Evolutionary conservation across 2,113 vertebrate species (phyloP).

Genomic region (Chlamydotis undulata): DNA sequence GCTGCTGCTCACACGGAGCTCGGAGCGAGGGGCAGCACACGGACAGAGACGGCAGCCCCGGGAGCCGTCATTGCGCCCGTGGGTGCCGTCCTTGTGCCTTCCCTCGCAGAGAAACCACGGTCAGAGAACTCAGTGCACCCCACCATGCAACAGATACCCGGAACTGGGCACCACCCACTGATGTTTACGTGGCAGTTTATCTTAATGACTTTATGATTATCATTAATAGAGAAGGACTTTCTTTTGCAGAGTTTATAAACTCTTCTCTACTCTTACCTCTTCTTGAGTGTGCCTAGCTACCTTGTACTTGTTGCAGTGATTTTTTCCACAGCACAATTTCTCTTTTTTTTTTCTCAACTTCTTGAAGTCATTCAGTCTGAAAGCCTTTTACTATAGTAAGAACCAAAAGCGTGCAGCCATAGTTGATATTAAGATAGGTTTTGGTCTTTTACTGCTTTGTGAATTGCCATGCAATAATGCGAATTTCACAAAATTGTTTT

Average conservation of each 20-base stretch:
- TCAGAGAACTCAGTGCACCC: not conserved
- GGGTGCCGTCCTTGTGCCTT: too few species aligned
- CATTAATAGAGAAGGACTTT: not conserved
- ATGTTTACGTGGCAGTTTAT: not conserved
- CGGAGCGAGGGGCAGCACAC: not conserved
- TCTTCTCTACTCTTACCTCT: not conserved
- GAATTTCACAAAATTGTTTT: not conserved
- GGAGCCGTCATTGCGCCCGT: too few species aligned
- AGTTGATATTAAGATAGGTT: not conserved
- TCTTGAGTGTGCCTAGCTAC: too few species aligned
- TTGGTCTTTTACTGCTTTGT: not conserved
- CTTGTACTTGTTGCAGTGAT: not conserved
- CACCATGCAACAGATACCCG: rapidly evolving
- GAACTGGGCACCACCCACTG: rapidly evolving
- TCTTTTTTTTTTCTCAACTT: not conserved
- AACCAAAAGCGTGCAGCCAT: not conserved
- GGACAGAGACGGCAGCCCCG: rapidly evolving
- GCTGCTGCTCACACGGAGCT: constrained; percentile 64
- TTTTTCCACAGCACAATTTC: not conserved
- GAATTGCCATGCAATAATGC: not conserved
- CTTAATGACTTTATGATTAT: not conserved
- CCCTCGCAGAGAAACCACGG: not conserved
- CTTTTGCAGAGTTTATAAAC: not conserved
- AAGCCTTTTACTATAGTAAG: not conserved
- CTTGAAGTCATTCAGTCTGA: not conserved